These are phyloP conservation scores for Proisotoma minuta DNA, from an alignment of 2,888 invertebrate genomes.

Conservation along the genomic window DNA sequence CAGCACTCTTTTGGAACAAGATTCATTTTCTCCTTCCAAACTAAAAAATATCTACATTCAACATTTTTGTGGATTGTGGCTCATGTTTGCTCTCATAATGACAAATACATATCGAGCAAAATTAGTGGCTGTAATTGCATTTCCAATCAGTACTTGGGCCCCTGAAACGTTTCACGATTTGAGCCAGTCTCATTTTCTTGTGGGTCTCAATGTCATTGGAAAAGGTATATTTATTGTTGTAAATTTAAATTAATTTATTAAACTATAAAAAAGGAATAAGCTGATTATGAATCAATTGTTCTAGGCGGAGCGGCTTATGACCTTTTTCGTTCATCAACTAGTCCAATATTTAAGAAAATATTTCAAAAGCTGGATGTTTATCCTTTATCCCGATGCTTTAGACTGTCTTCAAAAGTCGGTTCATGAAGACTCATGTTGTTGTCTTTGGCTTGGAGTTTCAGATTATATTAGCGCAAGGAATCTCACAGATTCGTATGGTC, in stretches of 20 bases:
- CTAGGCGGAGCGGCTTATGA: background rate
- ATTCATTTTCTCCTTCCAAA: background rate
- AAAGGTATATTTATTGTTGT: slow-evolving; percentile 12
- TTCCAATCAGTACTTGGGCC: slow-evolving; percentile 22
- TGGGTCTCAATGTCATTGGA: slow-evolving; percentile 31
- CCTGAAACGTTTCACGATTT: slow-evolving; percentile 35
- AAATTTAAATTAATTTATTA: background rate
- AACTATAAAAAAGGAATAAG: background rate
- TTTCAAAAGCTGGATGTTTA: background rate
- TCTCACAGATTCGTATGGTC: background rate
- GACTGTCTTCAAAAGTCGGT: background rate
- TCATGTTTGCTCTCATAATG: slow-evolving; percentile 21
- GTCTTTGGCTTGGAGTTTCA: background rate
- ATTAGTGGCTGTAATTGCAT: slow-evolving; percentile 17
- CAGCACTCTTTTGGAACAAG: slow-evolving; percentile 22
- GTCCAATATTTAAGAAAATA: background rate
- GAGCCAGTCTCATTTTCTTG: slow-evolving; percentile 25
- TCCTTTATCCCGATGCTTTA: background rate
- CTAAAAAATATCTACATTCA: background rate
- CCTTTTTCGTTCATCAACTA: background rate
- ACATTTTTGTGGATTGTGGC: slow-evolving; percentile 18
- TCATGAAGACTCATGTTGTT: background rate
- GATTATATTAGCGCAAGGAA: background rate
- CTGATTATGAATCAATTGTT: background rate
- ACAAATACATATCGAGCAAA: slow-evolving; percentile 19